Evolutionary conservation across 2,113 vertebrate species (phyloP), one percentile per base, ranked within the genome.

Genomic region (Apaloderma vittatum): DNA sequence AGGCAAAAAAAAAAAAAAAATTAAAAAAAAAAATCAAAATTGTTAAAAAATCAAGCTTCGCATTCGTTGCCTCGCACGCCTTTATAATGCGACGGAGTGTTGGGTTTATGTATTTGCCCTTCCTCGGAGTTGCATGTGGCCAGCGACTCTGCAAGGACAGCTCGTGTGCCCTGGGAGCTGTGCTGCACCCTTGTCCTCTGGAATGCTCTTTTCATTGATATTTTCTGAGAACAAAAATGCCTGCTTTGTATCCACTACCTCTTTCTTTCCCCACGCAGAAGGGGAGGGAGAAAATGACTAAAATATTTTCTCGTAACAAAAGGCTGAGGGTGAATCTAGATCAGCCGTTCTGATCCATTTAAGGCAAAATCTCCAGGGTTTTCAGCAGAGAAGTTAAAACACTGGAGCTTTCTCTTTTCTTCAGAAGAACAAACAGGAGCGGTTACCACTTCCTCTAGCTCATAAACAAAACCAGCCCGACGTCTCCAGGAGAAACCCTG

Each of bases 401-500:
- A 66, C 91, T 88, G 96, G 67, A 82, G 88, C 95, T 95, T 46
- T 94, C 91, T 95, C 95, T 94, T 95, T 76, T 95, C 88, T 95
- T 86, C 88, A 49, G 78, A 68, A 97, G 97, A 97, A 97, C 97
- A 97, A 98, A 98, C 97, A 96, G 97, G 96, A 98, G 97, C 93
- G n/a, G 96, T 97, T 97, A 92, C 97, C 96, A 95, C 96, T 98
- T 98, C 97, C 97, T 97, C 96, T 55, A 40, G 86, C 96, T 96
- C 95, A 37, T 77, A 96, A 98, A 98, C 97, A 98, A 97, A 98
- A 96, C 96, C 95, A 96, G 94, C 95, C 86, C 81, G 68, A 88
- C 34, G 78, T 95, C 96, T 96, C 96, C 96, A 94, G 93, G 86
- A 97, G 96, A 63, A 97, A 48, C 92, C 81, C 88, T 95, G 97